Conservation (phyloP, 1,140 invertebrate genomes). For the Nylanderia fulva region DNA sequence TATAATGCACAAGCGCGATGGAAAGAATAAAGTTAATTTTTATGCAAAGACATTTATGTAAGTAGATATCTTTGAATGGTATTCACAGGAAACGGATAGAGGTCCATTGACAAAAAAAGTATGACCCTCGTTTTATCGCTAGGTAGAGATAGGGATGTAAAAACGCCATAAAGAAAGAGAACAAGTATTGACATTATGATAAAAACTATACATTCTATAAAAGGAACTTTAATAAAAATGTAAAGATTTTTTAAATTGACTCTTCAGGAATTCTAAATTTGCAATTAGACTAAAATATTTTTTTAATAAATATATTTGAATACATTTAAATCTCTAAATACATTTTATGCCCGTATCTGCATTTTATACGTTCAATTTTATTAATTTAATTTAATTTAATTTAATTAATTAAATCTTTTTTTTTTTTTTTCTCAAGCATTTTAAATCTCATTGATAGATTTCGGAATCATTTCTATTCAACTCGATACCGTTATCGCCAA, state of each 20-base stretch:
- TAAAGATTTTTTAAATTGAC: not conserved
- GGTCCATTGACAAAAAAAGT: conserved; percentile 37
- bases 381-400: too few relatives aligned
- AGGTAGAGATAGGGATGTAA: not conserved
- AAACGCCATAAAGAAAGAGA: not conserved
- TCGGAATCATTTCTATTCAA: not conserved
- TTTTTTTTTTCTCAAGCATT: too few relatives aligned
- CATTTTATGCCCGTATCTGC: not conserved
- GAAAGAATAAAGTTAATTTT: not conserved
- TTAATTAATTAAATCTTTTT: not conserved
- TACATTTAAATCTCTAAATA: not conserved
- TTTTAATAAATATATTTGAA: not conserved
- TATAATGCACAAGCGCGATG: not conserved
- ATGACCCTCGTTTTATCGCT: conserved; percentile 3
- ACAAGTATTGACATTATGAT: not conserved
- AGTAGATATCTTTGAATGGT: not conserved
- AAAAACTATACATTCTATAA: not conserved
- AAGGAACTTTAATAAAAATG: not conserved
- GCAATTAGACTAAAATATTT: not conserved
- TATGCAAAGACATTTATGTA: not conserved
- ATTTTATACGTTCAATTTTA: not conserved
- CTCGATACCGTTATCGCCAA: not conserved
- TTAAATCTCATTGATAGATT: not conserved
- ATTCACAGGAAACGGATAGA: conserved; percentile 54
- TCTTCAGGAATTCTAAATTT: not conserved